Base-by-base conservation (phyloP, 2,888 invertebrate genomes). In the Calameuta pallipes region DNA sequence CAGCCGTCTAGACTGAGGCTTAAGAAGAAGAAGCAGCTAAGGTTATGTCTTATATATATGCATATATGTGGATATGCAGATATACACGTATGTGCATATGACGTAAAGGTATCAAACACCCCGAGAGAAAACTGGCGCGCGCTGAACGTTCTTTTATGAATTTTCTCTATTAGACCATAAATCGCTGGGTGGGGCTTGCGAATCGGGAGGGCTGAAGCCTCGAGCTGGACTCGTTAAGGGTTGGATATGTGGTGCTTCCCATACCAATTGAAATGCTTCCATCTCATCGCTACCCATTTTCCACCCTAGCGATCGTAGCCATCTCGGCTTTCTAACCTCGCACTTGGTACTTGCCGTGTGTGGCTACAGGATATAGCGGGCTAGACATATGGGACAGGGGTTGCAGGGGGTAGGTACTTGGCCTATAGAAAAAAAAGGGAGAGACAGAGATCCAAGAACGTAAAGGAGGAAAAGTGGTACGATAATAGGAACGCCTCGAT, bases 101-200 rank as follows among this genome's bases (percentile, higher is more conserved):
- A 13, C 41, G 13, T 41, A 41, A 37, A 41, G 4, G 41, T 41
- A 41, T 15, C 13, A 41, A 79, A 68, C 71, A 69, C 34, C 75
- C 76, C 74, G 37, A 69, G 74, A 76, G 78, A 68, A 74, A 77
- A 31, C 69, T 71, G 76, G 76, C 34, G 73, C 69, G 68, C 73
- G 74, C 34, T 73, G 36, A 15, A 4, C 73, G 70, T 33, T 77
- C 82, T 82, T 83, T 83, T 82, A 83, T 84, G 83, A 83, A 84
- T 83, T 83, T 85, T 83, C 82, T 83, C 81, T 84, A 85, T 85
- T 82, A 83, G 80, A 81, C 79, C 82, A 81, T 82, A 83, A 84
- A 83, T 83, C 81, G 76, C n/a, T 33, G 68, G 76, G 31, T 41
- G 41, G 41, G 41, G 41, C 41, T 41, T 15, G 41, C 4, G 41